Percentiles rank a stretch among this genome's conserved stretches.
phyloP scores from a whole-genome alignment of 2,797 vertebrate genomes.

The Toxotes lorentzi region DNA sequence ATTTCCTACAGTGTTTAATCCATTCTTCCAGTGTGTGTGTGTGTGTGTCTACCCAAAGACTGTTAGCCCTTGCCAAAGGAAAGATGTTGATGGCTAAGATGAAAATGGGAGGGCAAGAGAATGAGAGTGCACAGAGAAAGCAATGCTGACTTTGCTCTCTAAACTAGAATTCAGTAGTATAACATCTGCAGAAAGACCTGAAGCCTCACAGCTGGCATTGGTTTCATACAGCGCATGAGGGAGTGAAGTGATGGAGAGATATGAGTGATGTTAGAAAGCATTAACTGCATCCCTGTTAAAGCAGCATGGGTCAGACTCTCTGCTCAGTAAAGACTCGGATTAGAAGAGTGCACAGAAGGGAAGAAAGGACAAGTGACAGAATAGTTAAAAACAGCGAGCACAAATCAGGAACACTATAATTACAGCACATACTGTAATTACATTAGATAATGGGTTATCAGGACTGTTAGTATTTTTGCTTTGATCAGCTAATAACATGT shows the following conservation, averaged over 20 bases:
- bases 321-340: constrained; percentile 48
- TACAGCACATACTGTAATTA: constrained; percentile 3
- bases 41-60: constrained; percentile 58
- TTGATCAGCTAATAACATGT: constrained; percentile 22
- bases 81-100: constrained; percentile 65
- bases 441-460: constrained; percentile 28
- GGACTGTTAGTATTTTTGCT: constrained; percentile 41
- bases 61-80: constrained; percentile 82
- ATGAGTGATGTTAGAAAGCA: constrained; percentile 50
- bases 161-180: constrained; percentile 32
- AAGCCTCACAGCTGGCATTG: constrained; percentile 30
- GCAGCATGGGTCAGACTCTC: constrained; percentile 55
- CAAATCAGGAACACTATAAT: constrained; percentile 44
- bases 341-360: constrained; percentile 61
- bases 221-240: constrained; percentile 38
- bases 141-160: constrained; percentile 28
- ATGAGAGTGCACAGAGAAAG: constrained; percentile 40
- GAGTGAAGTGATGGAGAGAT: constrained; percentile 26
- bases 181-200: constrained; percentile 14
- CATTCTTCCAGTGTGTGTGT: constrained; percentile 40
- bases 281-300: constrained; percentile 49
- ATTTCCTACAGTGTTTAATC: constrained; percentile 56
- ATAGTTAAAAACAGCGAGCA: constrained; percentile 39
- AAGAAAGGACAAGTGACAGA: constrained; percentile 12
- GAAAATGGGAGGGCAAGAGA: constrained; percentile 56